Evolutionary conservation across 2,113 vertebrate genomes (phyloP).

Genomic region (Oryzias melastigma): DNA sequence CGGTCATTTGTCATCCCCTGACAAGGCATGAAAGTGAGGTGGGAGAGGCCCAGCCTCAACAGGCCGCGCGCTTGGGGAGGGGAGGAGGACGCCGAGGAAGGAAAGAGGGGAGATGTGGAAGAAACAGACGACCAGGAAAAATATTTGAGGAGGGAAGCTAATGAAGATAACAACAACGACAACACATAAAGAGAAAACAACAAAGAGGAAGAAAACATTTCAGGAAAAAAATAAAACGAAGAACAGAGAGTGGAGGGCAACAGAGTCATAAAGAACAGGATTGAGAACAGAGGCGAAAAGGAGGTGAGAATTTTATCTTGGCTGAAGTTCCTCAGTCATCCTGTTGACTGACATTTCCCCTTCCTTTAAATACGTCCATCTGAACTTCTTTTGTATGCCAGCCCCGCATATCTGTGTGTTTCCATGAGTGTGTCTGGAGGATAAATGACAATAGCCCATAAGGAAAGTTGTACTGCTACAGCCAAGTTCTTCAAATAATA

Average conservation of each 20-base stretch:
- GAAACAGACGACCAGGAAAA: conserved; percentile 19
- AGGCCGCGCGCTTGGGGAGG: conserved; percentile 23
- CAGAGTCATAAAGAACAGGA: conserved; percentile 39
- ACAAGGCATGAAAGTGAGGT: conserved; percentile 49
- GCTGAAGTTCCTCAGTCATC: conserved; percentile 55
- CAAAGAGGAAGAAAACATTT: conserved; percentile 7
- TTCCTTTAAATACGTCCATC: conserved; percentile 59
- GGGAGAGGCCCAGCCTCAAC: conserved; percentile 55
- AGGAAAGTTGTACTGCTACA: conserved; percentile 54
- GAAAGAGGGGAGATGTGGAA: conserved; percentile 38
- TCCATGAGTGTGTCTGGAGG: conserved; percentile 7
- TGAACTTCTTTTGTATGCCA: conserved; percentile 50
- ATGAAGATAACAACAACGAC: conserved; percentile 28
- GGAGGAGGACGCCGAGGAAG: conserved; percentile 46
- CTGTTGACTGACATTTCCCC: conserved; percentile 65
- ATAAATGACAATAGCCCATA: conserved; percentile 34
- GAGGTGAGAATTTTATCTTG: conserved; percentile 52
- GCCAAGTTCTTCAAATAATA: conserved; percentile 54
- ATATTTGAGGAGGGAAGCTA: conserved; percentile 42
- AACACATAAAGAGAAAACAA: neutral
- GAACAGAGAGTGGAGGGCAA: conserved; percentile 4
- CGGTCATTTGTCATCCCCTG: conserved; percentile 62
- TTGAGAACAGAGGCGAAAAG: conserved; percentile 21
- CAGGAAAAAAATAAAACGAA: conserved; percentile 10
- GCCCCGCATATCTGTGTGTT: conserved; percentile 5